phyloP scores from a whole-genome alignment of 1,140 invertebrate species.

The Acromyrmex charruanus region DNA sequence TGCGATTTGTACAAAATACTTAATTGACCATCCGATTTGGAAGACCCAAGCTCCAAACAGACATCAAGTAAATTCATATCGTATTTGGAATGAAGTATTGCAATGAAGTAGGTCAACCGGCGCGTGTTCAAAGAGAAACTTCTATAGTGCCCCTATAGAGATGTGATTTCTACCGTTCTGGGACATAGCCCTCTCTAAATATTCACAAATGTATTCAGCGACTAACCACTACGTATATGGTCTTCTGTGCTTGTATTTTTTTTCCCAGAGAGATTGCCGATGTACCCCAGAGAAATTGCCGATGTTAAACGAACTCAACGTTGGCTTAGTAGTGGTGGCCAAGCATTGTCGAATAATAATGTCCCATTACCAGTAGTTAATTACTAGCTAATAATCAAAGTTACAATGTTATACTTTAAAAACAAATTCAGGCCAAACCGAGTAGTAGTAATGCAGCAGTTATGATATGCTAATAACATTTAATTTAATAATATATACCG shows the following conservation, averaged over 20 bases:
- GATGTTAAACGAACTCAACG: constrained; percentile 30
- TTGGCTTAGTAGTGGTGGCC: background rate
- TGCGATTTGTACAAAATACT: constrained; percentile 65
- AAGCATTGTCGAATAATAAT: background rate
- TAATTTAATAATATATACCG: background rate
- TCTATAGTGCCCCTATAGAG: constrained; percentile 63
- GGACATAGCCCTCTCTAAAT: constrained; percentile 44
- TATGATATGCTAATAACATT: background rate
- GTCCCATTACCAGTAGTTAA: background rate
- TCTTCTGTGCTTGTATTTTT: background rate
- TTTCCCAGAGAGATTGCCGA: constrained; percentile 36
- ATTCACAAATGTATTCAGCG: constrained; percentile 46
- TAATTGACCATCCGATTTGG: constrained; percentile 76
- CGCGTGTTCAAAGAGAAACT: constrained; percentile 73
- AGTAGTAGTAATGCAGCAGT: background rate
- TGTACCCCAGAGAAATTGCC: constrained; percentile 27
- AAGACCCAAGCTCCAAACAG: constrained; percentile 57
- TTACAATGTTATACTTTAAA: constrained; percentile 9
- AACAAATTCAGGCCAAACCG: background rate
- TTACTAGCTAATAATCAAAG: constrained; percentile 4
- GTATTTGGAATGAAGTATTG: constrained; percentile 74
- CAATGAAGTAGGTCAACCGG: constrained; percentile 80
- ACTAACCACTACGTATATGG: background rate
- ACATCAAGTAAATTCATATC: constrained; percentile 65
- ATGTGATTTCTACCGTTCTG: constrained; percentile 76